These are phyloP conservation scores for Pontoporia blainvillei DNA, from an alignment of 2,113 vertebrate genomes.

Conservation along the genomic window DNA sequence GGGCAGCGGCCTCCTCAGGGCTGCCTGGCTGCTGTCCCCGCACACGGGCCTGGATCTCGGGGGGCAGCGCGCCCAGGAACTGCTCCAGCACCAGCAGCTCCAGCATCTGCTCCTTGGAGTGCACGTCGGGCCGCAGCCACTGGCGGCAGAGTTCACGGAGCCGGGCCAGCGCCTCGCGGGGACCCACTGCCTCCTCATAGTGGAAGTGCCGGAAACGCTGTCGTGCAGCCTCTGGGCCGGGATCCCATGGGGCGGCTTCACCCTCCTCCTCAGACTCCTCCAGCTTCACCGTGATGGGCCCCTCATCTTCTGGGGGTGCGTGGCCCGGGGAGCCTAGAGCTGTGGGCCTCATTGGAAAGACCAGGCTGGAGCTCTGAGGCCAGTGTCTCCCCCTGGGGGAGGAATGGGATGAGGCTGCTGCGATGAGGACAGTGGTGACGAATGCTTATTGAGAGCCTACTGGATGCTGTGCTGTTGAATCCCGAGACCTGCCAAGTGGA, in stretches of 20 bases:
- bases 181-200: conserved; percentile 55
- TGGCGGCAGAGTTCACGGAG: conserved; percentile 65
- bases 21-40: conserved; percentile 47
- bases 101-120: conserved; percentile 73
- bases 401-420: not conserved
- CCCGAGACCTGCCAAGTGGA: not conserved
- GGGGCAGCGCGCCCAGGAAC: conserved; percentile 65
- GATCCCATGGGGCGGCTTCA: not conserved
- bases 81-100: conserved; percentile 75
- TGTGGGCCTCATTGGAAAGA: conserved; percentile 1
- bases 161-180: conserved; percentile 51
- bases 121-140: conserved; percentile 68
- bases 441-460: not conserved
- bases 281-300: conserved; percentile 33
- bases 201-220: conserved; percentile 64
- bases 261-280: conserved; percentile 51
- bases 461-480: not conserved
- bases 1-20: conserved; percentile 63
- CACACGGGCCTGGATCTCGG: conserved; percentile 54
- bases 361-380: not conserved
- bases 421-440: not conserved
- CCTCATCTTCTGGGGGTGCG: not conserved
- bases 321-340: not conserved
- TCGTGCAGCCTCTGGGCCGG: conserved; percentile 39
- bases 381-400: not conserved